Percentiles rank a stretch among this genome's conserved stretches.
Evolutionary conservation across 37 sponge, comb jelly and placozoan genomes (phyloP).

Genomic region (Agelas oroides): DNA sequence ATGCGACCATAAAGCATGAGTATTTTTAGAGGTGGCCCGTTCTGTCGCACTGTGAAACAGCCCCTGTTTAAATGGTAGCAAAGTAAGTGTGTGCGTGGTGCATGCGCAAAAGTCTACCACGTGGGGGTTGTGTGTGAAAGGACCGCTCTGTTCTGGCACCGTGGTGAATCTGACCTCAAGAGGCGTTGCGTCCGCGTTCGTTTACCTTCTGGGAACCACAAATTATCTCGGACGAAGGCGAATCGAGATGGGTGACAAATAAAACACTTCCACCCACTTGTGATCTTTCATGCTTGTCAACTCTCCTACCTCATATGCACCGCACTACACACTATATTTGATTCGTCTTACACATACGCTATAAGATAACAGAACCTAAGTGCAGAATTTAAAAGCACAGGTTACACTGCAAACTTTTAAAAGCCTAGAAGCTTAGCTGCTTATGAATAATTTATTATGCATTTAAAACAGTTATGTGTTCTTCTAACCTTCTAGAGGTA

Average conservation of each 20-base stretch:
- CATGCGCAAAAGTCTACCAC: no score
- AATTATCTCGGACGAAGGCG: no score
- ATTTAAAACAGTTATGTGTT: no score
- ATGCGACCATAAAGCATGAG: constrained; percentile 47
- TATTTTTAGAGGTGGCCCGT: constrained; percentile 53
- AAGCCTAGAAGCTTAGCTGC: constrained; percentile 20
- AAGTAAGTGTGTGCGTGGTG: not conserved
- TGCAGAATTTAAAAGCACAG: no score
- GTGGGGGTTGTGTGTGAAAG: not conserved
- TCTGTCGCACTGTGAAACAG: not conserved
- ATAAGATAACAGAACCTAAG: no score
- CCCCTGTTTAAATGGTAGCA: not conserved
- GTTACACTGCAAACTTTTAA: no score
- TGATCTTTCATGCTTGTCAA: no score
- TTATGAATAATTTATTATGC: not conserved
- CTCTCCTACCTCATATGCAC: no score
- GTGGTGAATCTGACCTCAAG: not conserved
- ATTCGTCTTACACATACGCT: no score
- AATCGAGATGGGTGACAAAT: no score
- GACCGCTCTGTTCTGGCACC: not conserved
- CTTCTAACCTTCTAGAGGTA: not conserved
- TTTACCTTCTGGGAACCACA: not conserved
- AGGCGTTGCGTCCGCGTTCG: not conserved
- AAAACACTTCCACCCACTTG: no score
- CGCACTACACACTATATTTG: no score